Percentiles rank a stretch among this genome's conserved stretches.
Evolutionary conservation across 2,113 vertebrate genomes (phyloP).

Genomic region (Neotoma lepida): DNA sequence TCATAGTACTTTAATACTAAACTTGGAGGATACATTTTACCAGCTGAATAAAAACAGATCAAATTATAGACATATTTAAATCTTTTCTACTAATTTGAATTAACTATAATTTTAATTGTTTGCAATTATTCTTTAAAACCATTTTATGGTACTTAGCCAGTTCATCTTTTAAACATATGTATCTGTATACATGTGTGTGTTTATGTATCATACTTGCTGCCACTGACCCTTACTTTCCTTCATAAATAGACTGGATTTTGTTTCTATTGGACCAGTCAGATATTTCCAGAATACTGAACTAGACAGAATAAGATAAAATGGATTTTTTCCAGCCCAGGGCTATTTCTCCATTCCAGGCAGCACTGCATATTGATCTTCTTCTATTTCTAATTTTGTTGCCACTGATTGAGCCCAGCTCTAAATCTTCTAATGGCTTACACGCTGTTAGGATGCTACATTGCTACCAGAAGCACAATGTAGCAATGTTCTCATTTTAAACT

Average conservation of each 20-base stretch:
- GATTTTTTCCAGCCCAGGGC: slow-evolving; percentile 83
- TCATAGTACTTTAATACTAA: background rate
- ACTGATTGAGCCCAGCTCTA: slow-evolving; percentile 87
- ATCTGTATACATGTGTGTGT: slow-evolving; percentile 1
- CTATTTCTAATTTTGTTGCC: slow-evolving; percentile 89
- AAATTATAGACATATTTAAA: slow-evolving; percentile 54
- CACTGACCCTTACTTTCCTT: slow-evolving; percentile 67
- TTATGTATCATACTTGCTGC: background rate
- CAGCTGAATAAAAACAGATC: background rate
- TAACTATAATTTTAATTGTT: slow-evolving; percentile 40
- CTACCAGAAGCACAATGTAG: slow-evolving; percentile 78
- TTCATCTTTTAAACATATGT: background rate
- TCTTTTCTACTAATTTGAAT: slow-evolving; percentile 52
- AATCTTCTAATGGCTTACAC: slow-evolving; percentile 85
- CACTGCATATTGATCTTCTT: slow-evolving; percentile 86
- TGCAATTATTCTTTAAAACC: slow-evolving; percentile 45
- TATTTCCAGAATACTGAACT: slow-evolving; percentile 73
- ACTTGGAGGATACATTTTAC: background rate
- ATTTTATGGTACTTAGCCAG: slow-evolving; percentile 14
- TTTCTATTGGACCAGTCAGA: slow-evolving; percentile 71
- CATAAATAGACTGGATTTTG: slow-evolving; percentile 75
- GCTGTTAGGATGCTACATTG: slow-evolving; percentile 84
- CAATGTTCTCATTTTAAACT: slow-evolving; percentile 86
- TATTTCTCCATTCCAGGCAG: slow-evolving; percentile 88
- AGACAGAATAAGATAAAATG: slow-evolving; percentile 84